These are phyloP conservation scores for Oscheius myriophilus DNA, from an alignment of 2,888 invertebrate species.

Conservation along the genomic window DNA sequence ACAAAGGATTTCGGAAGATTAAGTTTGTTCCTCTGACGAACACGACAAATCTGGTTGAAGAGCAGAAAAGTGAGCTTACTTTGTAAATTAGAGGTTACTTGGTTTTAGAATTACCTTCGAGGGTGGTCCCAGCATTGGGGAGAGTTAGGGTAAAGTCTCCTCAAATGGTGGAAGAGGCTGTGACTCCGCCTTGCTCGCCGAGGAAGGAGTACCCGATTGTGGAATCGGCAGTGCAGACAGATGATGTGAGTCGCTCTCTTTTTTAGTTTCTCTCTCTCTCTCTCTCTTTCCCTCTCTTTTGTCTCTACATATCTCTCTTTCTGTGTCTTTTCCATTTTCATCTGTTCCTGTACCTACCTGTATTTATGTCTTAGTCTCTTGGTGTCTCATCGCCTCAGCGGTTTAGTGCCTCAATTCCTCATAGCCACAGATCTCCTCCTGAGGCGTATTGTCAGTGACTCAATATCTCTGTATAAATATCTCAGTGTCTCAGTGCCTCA, in stretches of 20 bases:
- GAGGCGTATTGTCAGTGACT: too few relatives aligned
- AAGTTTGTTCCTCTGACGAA: constrained; percentile 22
- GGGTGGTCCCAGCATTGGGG: constrained; percentile 22
- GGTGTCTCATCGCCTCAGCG: too few relatives aligned
- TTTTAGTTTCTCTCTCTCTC: neutral
- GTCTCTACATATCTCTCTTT: too few relatives aligned
- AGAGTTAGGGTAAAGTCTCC: constrained; percentile 4
- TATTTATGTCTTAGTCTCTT: too few relatives aligned
- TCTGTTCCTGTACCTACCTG: too few relatives aligned
- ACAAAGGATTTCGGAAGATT: constrained; percentile 25
- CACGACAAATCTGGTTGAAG: neutral
- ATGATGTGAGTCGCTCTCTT: constrained; percentile 35
- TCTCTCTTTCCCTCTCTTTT: too few relatives aligned
- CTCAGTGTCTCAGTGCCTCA: too few relatives aligned
- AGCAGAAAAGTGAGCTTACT: neutral
- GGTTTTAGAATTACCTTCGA: constrained; percentile 6
- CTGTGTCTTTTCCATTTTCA: too few relatives aligned
- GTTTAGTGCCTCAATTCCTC: too few relatives aligned
- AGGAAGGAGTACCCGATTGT: constrained; percentile 42
- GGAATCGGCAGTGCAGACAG: constrained; percentile 45
- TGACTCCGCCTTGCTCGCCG: constrained; percentile 41
- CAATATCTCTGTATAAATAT: too few relatives aligned
- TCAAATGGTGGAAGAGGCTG: neutral
- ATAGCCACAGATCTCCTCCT: too few relatives aligned
- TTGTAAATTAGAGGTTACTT: neutral